Base-by-base conservation (phyloP, 2,113 vertebrate genomes). In the Dasyurus viverrinus region DNA sequence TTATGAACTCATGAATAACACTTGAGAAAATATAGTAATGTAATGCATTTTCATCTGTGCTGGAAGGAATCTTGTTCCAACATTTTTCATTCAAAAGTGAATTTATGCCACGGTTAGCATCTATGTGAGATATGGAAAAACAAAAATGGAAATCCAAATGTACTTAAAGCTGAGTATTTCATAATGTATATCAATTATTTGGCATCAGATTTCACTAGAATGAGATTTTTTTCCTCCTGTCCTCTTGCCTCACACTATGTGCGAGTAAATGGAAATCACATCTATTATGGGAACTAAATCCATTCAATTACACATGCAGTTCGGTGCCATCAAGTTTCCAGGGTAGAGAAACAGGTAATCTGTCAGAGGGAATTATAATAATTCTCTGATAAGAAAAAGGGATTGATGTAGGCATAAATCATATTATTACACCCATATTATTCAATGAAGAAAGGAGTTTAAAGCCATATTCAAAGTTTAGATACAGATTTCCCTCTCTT, bases 21-120 rank as follows among this genome's bases (percentile, higher is more conserved):
- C 30, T 92, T 10, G 47, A 92, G 93, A 92, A 0, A 92, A 22
- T 89, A 89, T 30, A 0, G 0, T 47, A 95, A 42, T 50, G 14
- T 24, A 96, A 92, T 92, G 48, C 93, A 60, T 95, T 93, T 96
- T 94, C 54, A 96, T 90, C 94, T 93, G 8, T 93, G 76, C 50
- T 89, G 92, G 24, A 90, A 8, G 94, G 50, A 93, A 92, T 36
- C 8, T 91, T 95, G 92, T 57, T 95, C 5, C 11, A 55, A 53
- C 2, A 91, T 90, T 95, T 93, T 93, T 36, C 19, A 42, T 90
- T 36, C 93, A 54, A 96, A 93, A 84, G 30, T 14, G 10, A 30
- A 95, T 50, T 95, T 93, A 26, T 1, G 50, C 90, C 95, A 91
- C 8, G 68, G 23, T 53, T 95, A 91, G 19, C 14, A 26, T 93